Evolutionary conservation across 2,113 vertebrate genomes (phyloP).

Genomic region (Protobothrops flavoviridis): DNA sequence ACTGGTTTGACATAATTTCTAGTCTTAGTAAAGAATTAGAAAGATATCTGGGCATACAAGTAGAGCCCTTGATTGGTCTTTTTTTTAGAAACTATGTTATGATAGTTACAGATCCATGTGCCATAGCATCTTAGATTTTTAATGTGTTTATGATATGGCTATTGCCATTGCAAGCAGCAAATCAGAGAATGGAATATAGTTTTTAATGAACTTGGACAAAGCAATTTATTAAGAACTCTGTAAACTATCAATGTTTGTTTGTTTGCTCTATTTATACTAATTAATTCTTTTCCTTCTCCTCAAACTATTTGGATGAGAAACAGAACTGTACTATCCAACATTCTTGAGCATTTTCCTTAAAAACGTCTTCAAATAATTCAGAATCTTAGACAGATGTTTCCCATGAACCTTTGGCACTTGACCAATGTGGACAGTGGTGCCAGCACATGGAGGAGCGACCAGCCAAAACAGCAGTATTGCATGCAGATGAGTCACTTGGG

Average conservation of each 20-base stretch:
- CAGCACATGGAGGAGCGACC: too few relatives aligned
- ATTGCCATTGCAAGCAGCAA: not conserved
- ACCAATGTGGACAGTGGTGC: too few relatives aligned
- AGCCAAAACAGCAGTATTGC: too few relatives aligned
- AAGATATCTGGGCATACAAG: not conserved
- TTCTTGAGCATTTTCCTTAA: not conserved
- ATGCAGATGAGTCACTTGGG: too few relatives aligned
- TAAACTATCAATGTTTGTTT: not conserved
- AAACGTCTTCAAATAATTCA: not conserved
- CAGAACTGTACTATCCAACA: not conserved
- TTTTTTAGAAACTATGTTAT: not conserved
- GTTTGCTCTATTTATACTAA: not conserved
- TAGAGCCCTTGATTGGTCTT: not conserved
- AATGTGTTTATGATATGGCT: not conserved
- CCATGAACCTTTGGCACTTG: not conserved
- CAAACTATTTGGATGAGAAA: not conserved
- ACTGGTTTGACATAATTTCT: not conserved
- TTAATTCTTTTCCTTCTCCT: not conserved
- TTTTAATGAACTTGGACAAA: not conserved
- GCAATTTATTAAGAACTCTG: not conserved
- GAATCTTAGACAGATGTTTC: not conserved
- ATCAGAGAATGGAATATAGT: not conserved
- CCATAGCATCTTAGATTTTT: not conserved
- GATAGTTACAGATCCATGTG: not conserved
- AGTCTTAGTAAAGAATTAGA: not conserved